phyloP scores from a whole-genome alignment of 1,140 invertebrate species.

The Eufriesea mexicana region DNA sequence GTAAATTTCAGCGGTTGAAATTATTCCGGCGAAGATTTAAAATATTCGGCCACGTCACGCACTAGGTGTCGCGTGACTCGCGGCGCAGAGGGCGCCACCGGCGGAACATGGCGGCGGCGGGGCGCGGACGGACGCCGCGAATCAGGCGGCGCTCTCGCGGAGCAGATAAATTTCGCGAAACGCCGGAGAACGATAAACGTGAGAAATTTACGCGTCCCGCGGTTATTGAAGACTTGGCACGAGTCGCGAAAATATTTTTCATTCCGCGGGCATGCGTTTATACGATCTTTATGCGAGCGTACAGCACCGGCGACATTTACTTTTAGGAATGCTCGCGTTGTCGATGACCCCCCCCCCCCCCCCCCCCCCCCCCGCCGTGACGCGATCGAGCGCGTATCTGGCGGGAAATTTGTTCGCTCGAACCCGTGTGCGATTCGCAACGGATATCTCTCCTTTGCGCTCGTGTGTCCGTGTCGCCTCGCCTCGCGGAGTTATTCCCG shows the following conservation, averaged over 20 bases:
- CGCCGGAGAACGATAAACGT: conserved; percentile 31
- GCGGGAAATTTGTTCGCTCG: conserved; percentile 23
- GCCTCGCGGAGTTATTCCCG: not conserved
- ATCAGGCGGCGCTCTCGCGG: not conserved
- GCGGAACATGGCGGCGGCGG: not conserved
- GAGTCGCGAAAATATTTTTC: conserved; percentile 53
- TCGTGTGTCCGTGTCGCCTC: not conserved
- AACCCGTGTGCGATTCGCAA: not conserved
- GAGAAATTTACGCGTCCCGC: conserved; percentile 54
- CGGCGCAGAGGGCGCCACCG: conserved; percentile 1
- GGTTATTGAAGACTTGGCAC: conserved; percentile 60
- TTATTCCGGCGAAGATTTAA: conserved; percentile 5
- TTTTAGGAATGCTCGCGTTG: conserved; percentile 53
- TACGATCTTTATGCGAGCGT: conserved; percentile 53
- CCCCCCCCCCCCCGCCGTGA: conserved; percentile 8
- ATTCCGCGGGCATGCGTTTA: conserved; percentile 28
- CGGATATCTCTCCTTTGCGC: not conserved
- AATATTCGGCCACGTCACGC: conserved; percentile 34
- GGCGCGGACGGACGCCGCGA: not conserved
- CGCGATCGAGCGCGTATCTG: conserved; percentile 38
- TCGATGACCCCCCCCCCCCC: conserved; percentile 23
- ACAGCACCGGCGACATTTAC: conserved; percentile 54
- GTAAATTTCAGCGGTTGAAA: conserved; percentile 12
- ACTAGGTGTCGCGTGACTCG: conserved; percentile 22
- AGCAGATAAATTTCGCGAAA: conserved; percentile 42